A percentile compares a stretch with the other conserved stretches of the same genome.
Evolutionary conservation across 2,797 vertebrate species (phyloP).

Genomic region (Lindbergichthys nudifrons): DNA sequence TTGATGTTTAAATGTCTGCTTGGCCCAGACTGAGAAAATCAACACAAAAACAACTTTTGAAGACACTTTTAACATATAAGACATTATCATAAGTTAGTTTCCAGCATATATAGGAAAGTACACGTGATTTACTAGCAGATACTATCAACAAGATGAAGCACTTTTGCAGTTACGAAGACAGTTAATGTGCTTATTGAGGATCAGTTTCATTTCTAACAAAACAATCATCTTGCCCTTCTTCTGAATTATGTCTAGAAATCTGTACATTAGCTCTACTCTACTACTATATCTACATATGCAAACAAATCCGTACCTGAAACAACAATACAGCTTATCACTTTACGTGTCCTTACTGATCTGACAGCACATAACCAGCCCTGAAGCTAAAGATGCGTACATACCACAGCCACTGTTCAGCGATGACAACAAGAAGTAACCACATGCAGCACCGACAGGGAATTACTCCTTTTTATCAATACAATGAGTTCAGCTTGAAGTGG

Average conservation of each 20-base stretch:
- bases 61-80: neutral
- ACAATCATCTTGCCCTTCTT: neutral
- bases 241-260: neutral
- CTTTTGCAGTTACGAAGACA: neutral
- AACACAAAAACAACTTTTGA: neutral
- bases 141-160: neutral
- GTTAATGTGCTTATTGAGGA: neutral
- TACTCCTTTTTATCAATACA: neutral
- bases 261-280: neutral
- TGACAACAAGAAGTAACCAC: constrained; percentile 51
- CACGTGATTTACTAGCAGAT: neutral
- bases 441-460: constrained; percentile 26
- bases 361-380: constrained; percentile 8
- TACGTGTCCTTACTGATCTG: constrained; percentile 14
- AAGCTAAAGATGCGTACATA: neutral
- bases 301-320: too few species aligned
- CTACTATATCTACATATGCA: neutral
- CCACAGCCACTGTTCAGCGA: neutral
- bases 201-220: neutral
- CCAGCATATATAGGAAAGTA: neutral
- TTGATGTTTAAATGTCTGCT: too few species aligned
- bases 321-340: neutral
- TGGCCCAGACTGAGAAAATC: neutral
- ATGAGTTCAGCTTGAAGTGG: neutral
- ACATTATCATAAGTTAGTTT: neutral